Conservation (phyloP, 2,113 vertebrate species). For the Coptodon bakossiorum region DNA sequence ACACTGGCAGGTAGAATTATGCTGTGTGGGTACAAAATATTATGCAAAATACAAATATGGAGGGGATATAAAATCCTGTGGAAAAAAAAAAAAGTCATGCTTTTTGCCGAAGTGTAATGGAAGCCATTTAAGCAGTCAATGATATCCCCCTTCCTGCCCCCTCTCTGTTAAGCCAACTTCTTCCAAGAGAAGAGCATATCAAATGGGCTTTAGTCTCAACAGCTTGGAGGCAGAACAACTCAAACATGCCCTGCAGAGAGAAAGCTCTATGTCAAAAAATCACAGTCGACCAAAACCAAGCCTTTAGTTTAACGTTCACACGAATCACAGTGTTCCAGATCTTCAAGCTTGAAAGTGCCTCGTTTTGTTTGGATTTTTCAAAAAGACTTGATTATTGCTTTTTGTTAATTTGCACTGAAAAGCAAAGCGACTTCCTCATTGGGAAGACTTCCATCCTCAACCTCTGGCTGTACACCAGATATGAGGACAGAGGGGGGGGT, state of each 20-base stretch:
- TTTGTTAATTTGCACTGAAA: neutral
- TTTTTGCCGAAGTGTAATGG: slow-evolving; percentile 63
- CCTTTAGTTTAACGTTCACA: slow-evolving; percentile 7
- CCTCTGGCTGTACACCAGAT: slow-evolving; percentile 44
- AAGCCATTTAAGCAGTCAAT: slow-evolving; percentile 76
- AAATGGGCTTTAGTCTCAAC: slow-evolving; percentile 66
- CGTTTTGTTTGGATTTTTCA: neutral
- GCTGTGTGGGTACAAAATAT: slow-evolving; percentile 52
- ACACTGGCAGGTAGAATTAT: slow-evolving; percentile 48
- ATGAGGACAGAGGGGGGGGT: slow-evolving; percentile 21
- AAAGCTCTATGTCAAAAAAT: slow-evolving; percentile 52
- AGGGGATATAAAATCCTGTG: slow-evolving; percentile 49
- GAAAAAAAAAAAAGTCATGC: slow-evolving; percentile 53
- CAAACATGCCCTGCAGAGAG: slow-evolving; percentile 57
- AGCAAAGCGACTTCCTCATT: neutral
- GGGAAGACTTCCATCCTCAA: slow-evolving; percentile 27
- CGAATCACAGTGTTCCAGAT: slow-evolving; percentile 5
- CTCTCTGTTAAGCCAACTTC: slow-evolving; percentile 60
- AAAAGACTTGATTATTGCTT: neutral
- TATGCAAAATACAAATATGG: slow-evolving; percentile 62
- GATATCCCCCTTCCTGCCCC: slow-evolving; percentile 64
- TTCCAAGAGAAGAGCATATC: slow-evolving; percentile 64
- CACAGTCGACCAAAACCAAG: slow-evolving; percentile 38
- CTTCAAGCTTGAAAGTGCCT: slow-evolving; percentile 3
- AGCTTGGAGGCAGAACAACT: slow-evolving; percentile 60